Evolutionary conservation across 1,140 invertebrate species (phyloP).

Genomic region (Calliopsis andreniformis): DNA sequence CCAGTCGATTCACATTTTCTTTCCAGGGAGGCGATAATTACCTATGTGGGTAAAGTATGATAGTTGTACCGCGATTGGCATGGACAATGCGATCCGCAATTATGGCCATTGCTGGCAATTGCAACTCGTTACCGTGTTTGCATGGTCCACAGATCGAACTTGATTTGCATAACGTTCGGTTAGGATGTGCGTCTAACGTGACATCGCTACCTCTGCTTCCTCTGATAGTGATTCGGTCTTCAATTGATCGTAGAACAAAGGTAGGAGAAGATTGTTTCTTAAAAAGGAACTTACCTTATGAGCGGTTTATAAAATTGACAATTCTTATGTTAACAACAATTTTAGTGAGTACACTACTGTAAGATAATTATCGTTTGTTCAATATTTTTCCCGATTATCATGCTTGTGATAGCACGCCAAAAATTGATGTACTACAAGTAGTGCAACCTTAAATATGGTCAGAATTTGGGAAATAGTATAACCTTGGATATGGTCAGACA

Average conservation of each 20-base stretch:
- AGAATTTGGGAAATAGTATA: too few relatives aligned
- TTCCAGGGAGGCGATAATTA: neutral
- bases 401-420: too few relatives aligned
- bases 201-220: neutral
- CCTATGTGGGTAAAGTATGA: neutral
- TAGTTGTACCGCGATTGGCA: neutral
- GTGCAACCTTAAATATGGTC: too few relatives aligned
- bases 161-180: slow-evolving; percentile 40
- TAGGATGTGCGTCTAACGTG: neutral
- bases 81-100: slow-evolving; percentile 30
- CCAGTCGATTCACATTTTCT: neutral
- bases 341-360: too few relatives aligned
- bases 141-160: slow-evolving; percentile 26
- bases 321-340: too few relatives aligned
- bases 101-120: slow-evolving; percentile 21
- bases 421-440: too few relatives aligned
- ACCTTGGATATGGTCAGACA: too few relatives aligned
- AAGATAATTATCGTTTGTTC: too few relatives aligned
- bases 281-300: too few relatives aligned
- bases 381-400: too few relatives aligned
- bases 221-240: neutral
- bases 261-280: too few relatives aligned
- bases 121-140: slow-evolving; percentile 43
- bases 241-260: neutral
- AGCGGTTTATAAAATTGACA: too few relatives aligned